Evolutionary conservation across 2,797 vertebrate species (phyloP), one percentile per base, ranked within the genome.

Genomic region (Arctocebus calabarensis): DNA sequence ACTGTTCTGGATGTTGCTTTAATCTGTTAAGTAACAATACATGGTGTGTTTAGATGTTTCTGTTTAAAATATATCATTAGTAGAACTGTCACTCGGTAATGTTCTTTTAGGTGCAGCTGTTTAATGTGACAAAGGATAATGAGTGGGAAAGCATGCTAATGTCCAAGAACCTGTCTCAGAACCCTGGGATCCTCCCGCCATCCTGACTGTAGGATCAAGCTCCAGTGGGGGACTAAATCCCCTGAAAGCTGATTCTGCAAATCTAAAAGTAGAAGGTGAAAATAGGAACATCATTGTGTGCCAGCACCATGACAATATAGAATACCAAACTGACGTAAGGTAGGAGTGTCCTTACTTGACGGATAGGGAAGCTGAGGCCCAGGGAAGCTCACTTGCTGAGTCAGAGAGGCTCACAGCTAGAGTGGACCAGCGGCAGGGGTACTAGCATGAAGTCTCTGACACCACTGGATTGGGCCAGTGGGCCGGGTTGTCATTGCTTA

Each of bases 291-390:
- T 48, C 64, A 4, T 20, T 59, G 82, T 43, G 52, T 45, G 37
- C 9, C 22, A 66, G 45, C 29, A 6, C 25, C 0, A 0, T 29
- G 68, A 14, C 20, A 64, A 78, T 13, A 0, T 11, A 34, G 73
- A 40, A 19, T 66, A 74, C 83, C 78, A 59, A 6, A 12, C 34
- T 10, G 32, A n/a, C 11, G 17, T 5, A 29, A 5, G 48, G 62
- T 57, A 45, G 70, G 70, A 27, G 66, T n/a, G 1, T 32, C 88
- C 34, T 92, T 37, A 29, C 25, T 29, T 82, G 71, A 83, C 70
- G 75, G 9, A 59, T 29, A 48, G 68, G 82, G 66, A 97, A 73
- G 57, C 88, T 11, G 84, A 92, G 73, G 70, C 66, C 48, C 25
- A 83, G 70, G n/a, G 57, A 91, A 8, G 64, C 61, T 34, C n/a